A percentile compares a stretch with the other conserved stretches of the same genome.
phyloP scores from a whole-genome alignment of 2,888 invertebrate genomes.

The Meta bourneti region DNA sequence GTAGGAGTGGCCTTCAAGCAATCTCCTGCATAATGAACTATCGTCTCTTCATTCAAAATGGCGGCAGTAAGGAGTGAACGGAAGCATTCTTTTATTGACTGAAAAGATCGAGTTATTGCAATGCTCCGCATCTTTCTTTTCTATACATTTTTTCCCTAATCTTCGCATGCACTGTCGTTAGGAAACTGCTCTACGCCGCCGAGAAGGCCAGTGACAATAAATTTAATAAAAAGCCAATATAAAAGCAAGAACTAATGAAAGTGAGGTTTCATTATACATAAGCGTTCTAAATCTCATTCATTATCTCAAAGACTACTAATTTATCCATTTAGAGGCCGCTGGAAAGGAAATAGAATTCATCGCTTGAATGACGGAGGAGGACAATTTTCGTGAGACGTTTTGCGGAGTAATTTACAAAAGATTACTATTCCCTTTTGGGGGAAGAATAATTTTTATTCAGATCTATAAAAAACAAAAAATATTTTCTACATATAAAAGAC shows the following conservation, averaged over 20 bases:
- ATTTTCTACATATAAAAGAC: not conserved
- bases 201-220: constrained; percentile 50
- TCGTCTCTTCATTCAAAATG: constrained; percentile 69
- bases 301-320: constrained; percentile 51
- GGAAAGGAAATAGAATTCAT: not conserved
- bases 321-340: constrained; percentile 22
- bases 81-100: constrained; percentile 68
- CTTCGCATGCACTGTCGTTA: not conserved
- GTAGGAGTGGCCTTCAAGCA: constrained; percentile 75
- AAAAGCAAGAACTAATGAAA: constrained; percentile 65
- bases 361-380: not conserved
- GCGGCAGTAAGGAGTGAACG: constrained; percentile 39
- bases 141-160: not conserved
- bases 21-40: constrained; percentile 75
- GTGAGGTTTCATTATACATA: constrained; percentile 68
- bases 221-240: constrained; percentile 70
- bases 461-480: not conserved
- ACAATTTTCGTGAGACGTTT: not conserved
- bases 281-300: constrained; percentile 67
- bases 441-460: too few species aligned
- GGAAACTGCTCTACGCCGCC: constrained; percentile 4
- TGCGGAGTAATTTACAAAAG: not conserved
- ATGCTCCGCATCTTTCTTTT: not conserved
- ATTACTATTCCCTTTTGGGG: not conserved
- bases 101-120: constrained; percentile 48